phyloP scores from a whole-genome alignment of 1,140 invertebrate genomes.

The Scaptomyza montana region DNA sequence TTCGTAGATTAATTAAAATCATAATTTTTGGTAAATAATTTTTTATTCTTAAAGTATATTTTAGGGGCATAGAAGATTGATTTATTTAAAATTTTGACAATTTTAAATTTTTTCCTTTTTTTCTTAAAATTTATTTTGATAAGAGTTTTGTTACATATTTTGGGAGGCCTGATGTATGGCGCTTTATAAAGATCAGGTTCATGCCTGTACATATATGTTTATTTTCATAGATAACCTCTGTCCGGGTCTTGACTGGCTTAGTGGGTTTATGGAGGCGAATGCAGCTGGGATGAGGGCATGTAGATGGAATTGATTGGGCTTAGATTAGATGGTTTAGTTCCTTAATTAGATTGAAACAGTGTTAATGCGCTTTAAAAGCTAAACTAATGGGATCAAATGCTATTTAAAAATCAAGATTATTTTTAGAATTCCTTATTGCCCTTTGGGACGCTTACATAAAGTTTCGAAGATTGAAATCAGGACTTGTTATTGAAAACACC shows the following conservation, averaged over 20 bases:
- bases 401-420: constrained; percentile 23
- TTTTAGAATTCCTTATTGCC: constrained; percentile 46
- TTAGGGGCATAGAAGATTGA: too few species aligned
- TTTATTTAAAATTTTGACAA: too few species aligned
- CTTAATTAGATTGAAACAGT: constrained; percentile 22
- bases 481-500: constrained; percentile 45
- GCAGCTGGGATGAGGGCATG: constrained; percentile 17
- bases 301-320: constrained; percentile 11
- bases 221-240: constrained; percentile 29
- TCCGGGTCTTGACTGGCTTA: constrained; percentile 15
- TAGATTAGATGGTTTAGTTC: constrained; percentile 36
- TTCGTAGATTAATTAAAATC: too few species aligned
- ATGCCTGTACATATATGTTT: constrained; percentile 25
- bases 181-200: constrained; percentile 24
- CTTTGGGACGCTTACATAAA: constrained; percentile 33
- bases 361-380: constrained; percentile 8
- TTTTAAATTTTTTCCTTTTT: neutral
- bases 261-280: constrained; percentile 2
- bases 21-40: too few species aligned
- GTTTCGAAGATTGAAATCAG: neutral
- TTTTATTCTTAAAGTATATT: too few species aligned
- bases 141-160: constrained; percentile 11
- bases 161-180: constrained; percentile 31
- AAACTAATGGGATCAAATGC: neutral
- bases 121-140: constrained; percentile 15